Evolutionary conservation across 2,113 vertebrate genomes (phyloP).

Genomic region (Sialia sialis): DNA sequence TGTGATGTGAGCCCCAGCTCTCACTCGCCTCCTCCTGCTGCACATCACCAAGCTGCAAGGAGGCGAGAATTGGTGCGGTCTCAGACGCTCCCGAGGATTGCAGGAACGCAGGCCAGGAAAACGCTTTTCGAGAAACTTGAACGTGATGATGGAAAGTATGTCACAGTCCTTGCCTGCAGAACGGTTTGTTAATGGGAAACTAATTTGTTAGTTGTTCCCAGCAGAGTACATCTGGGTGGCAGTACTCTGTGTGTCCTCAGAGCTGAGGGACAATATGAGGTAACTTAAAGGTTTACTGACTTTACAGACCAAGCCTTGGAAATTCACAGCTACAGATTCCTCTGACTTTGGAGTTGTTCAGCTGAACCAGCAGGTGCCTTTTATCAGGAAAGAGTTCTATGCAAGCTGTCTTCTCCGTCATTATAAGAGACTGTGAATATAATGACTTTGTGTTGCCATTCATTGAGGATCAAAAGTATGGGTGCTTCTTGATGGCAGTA

Average conservation of each 20-base stretch:
- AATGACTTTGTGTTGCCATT: neutral
- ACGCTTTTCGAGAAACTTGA: constrained; percentile 86
- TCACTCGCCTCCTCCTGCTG: constrained; percentile 20
- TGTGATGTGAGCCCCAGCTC: constrained; percentile 41
- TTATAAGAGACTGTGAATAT: neutral
- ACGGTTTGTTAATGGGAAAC: neutral
- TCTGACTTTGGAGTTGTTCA: neutral
- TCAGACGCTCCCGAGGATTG: constrained; percentile 79
- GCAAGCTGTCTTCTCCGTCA: neutral
- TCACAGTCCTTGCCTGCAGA: neutral
- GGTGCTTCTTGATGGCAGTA: neutral
- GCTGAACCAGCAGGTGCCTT: neutral
- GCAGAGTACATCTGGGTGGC: neutral
- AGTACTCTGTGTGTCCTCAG: neutral
- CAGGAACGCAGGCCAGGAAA: constrained; percentile 80
- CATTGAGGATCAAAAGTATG: neutral
- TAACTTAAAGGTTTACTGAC: neutral
- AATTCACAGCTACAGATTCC: neutral
- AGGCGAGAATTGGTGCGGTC: constrained; percentile 82
- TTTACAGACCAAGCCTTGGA: neutral
- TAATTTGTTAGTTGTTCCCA: neutral
- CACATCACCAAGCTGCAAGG: constrained; percentile 73
- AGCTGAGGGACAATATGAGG: neutral
- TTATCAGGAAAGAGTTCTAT: neutral
- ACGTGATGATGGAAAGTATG: constrained; percentile 79